phyloP scores from a whole-genome alignment of 2,888 invertebrate species.

The Empis livida region DNA sequence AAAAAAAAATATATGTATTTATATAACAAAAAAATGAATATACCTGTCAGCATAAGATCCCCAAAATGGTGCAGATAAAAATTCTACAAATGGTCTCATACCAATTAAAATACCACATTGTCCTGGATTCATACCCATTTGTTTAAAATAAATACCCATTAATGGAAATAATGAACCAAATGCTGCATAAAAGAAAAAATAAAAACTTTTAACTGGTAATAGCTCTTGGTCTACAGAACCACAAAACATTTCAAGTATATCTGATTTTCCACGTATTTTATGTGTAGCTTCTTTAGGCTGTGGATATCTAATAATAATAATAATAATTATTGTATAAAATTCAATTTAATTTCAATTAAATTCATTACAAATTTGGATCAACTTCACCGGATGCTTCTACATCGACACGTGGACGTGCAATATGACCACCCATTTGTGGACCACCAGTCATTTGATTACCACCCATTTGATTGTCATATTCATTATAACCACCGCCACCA shows the following conservation, averaged over 20 bases:
- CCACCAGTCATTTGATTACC: conserved; percentile 9
- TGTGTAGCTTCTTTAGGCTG: conserved; percentile 79
- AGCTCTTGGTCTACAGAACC: conserved; percentile 81
- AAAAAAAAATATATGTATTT: background rate
- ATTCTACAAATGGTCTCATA: conserved; percentile 92
- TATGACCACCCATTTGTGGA: conserved; percentile 7
- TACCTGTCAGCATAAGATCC: conserved; percentile 83
- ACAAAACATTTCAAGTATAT: conserved; percentile 69
- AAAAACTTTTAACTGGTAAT: conserved; percentile 91
- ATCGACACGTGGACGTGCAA: conserved; percentile 59
- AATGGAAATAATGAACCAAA: conserved; percentile 96
- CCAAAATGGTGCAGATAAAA: conserved; percentile 96
- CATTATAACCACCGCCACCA: conserved; percentile 7
- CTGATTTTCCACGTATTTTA: conserved; percentile 77
- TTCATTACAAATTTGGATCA: conserved; percentile 59
- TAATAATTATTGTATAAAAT: background rate
- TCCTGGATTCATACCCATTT: conserved; percentile 97
- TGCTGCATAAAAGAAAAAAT: conserved; percentile 98
- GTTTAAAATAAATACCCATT: conserved; percentile 99
- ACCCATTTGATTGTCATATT: conserved; percentile 4
- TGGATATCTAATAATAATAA: conserved; percentile 48
- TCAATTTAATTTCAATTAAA: background rate
- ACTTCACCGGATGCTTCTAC: conserved; percentile 76
- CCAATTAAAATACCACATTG: conserved; percentile 93
- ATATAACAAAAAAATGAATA: conserved; percentile 1